Evolutionary conservation across 2,113 vertebrate species (phyloP).

Genomic region (Meles meles): DNA sequence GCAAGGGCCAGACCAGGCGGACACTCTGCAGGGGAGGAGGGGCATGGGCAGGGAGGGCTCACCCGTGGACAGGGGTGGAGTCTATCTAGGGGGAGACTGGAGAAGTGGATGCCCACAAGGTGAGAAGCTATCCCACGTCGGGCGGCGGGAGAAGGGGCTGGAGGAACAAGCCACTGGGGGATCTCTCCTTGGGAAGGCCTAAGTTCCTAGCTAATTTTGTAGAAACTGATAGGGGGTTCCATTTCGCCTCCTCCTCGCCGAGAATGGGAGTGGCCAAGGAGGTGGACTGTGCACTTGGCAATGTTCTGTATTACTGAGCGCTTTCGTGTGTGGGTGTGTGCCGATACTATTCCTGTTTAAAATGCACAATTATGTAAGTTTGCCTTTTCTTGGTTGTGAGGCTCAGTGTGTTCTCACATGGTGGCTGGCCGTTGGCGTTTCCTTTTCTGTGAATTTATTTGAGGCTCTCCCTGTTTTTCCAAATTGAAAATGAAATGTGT

Average conservation of each 20-base stretch:
- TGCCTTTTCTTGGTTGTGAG: not conserved
- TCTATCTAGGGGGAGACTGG: not conserved
- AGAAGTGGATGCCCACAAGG: not conserved
- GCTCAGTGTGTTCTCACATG: not conserved
- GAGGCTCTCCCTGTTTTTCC: not conserved
- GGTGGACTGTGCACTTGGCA: not conserved
- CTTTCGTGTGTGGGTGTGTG: too few species aligned
- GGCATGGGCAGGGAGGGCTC: not conserved
- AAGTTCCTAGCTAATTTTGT: not conserved
- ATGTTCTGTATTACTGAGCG: not conserved
- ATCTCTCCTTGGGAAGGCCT: not conserved
- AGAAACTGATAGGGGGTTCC: not conserved
- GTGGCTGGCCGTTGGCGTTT: not conserved
- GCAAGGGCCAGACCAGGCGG: not conserved
- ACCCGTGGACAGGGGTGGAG: not conserved
- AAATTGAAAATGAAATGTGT: too few species aligned
- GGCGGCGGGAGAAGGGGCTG: not conserved
- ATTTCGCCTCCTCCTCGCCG: fast-evolving
- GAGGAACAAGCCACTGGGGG: not conserved
- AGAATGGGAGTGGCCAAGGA: not conserved
- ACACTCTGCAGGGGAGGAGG: not conserved
- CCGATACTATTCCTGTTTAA: not conserved
- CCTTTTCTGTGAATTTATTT: not conserved
- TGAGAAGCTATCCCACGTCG: too few species aligned
- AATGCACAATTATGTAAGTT: not conserved